These are phyloP conservation scores for Paralvinella palmiformis DNA, from an alignment of 1,140 invertebrate species.

Conservation along the genomic window DNA sequence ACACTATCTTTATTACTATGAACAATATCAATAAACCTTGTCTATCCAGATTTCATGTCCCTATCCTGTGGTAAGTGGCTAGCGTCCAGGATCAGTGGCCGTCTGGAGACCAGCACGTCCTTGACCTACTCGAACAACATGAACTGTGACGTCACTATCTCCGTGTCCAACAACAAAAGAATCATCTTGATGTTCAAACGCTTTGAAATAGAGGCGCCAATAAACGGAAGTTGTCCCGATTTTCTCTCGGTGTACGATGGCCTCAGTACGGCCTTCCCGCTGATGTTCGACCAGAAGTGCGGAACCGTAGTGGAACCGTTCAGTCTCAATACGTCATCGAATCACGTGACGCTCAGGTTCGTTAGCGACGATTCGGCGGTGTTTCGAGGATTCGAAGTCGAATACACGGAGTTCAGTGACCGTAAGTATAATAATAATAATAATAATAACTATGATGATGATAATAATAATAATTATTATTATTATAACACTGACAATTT, in stretches of 20 bases:
- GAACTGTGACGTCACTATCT: constrained; percentile 2
- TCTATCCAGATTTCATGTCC: constrained; percentile 12
- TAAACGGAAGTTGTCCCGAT: not conserved
- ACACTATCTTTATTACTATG: too few species aligned
- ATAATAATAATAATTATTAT: not conserved
- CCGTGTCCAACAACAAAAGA: not conserved
- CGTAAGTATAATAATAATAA: not conserved
- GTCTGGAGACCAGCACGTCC: constrained; percentile 10
- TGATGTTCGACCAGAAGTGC: not conserved
- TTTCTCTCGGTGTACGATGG: not conserved
- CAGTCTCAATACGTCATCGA: not conserved
- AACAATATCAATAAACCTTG: too few species aligned
- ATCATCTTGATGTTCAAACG: constrained; percentile 3
- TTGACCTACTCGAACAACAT: constrained; percentile 10
- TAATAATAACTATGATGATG: not conserved
- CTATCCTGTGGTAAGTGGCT: not conserved
- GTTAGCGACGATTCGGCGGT: not conserved
- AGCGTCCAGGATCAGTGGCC: not conserved
- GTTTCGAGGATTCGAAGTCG: constrained; percentile 6
- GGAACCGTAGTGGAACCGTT: not conserved
- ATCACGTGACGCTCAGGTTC: constrained; percentile 4
- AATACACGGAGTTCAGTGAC: not conserved
- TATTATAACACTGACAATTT: too few species aligned
- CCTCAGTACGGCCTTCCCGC: too few species aligned
- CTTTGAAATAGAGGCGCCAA: not conserved